Base-by-base conservation (phyloP, 2,797 vertebrate species). In the Buceros bicornis region DNA sequence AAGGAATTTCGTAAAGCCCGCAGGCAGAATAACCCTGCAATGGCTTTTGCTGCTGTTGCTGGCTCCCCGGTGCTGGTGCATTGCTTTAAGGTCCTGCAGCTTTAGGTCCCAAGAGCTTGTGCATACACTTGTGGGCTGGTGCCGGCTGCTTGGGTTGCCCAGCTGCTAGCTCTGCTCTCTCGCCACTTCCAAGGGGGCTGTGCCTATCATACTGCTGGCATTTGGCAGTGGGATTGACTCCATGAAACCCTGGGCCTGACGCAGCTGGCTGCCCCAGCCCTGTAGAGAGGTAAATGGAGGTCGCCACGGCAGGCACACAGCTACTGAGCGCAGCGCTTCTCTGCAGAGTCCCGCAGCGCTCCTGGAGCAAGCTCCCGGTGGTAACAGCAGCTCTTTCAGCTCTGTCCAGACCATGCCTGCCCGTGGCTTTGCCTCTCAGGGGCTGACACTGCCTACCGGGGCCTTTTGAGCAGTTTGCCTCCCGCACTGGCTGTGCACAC, bases 31-130 rank as follows among this genome's bases (percentile, higher is more conserved):
- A 85, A 50, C 13, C 8, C n/a, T 72, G 35, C 51, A 69, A 76
- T 70, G 62, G 37, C 43, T 90, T 87, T 94, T 89, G 86, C 60
- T 91, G 71, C 64, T 81, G 10, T 53, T 86, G 57, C 83, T 76
- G 70, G 40, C 51, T 69, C 28, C 40, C 35, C 19, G 7, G 1
- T 89, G 35, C 74, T 70, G 48, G 31, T 22, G 20, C 33, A 14
- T 81, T 92, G 92, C 77, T 76, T 84, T 66, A 81, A 70, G 47
- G 28, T 62, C 31, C 69, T 76, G 74, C 31, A 85, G 43, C 47
- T 88, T 83, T 60, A 62, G 35, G 48, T 90, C 31, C 53, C n/a
- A 33, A 76, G 72, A 72, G 80, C 42, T 35, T 61, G 15, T 57
- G 35, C 70, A 56, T 74, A 29, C 43, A 12, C 50, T 65, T 0